These are phyloP conservation scores for Apamea monoglypha DNA, from an alignment of 2,888 invertebrate species.

Conservation along the genomic window DNA sequence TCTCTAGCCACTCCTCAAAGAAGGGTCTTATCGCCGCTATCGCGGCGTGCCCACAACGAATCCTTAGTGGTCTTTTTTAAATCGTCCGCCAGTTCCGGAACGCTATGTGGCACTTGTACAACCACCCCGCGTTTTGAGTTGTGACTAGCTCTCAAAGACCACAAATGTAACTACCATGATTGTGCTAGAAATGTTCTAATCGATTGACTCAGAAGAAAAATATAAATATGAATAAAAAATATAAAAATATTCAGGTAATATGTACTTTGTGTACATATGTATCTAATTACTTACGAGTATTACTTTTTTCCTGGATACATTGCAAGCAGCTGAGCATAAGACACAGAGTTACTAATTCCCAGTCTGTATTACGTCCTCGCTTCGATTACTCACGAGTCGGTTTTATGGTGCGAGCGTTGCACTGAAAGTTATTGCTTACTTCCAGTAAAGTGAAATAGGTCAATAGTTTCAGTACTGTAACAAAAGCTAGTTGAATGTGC, in stretches of 20 bases:
- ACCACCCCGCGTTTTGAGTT: neutral
- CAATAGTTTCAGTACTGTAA: constrained; percentile 90
- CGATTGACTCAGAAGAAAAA: neutral
- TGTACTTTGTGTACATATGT: neutral
- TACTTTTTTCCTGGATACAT: neutral
- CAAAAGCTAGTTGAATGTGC: constrained; percentile 88
- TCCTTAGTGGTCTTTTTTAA: neutral
- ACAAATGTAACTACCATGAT: neutral
- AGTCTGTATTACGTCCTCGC: constrained; percentile 69
- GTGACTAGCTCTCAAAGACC: neutral
- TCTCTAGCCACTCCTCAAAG: no score
- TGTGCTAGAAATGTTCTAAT: neutral
- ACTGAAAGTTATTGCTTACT: constrained; percentile 90
- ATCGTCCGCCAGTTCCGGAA: neutral
- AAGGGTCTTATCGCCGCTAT: no score
- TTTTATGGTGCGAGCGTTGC: constrained; percentile 86
- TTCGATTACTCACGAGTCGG: constrained; percentile 80
- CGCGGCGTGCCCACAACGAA: no score
- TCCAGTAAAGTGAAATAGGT: constrained; percentile 90
- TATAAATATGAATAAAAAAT: neutral
- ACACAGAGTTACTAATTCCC: constrained; percentile 46
- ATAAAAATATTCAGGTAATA: neutral
- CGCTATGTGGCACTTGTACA: neutral
- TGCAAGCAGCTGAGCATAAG: constrained; percentile 11
- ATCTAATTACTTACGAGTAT: neutral